Percentiles rank a stretch among this genome's conserved stretches.
Conservation (phyloP, 2,888 invertebrate species). For the Nematopogon swammerdamellus region DNA sequence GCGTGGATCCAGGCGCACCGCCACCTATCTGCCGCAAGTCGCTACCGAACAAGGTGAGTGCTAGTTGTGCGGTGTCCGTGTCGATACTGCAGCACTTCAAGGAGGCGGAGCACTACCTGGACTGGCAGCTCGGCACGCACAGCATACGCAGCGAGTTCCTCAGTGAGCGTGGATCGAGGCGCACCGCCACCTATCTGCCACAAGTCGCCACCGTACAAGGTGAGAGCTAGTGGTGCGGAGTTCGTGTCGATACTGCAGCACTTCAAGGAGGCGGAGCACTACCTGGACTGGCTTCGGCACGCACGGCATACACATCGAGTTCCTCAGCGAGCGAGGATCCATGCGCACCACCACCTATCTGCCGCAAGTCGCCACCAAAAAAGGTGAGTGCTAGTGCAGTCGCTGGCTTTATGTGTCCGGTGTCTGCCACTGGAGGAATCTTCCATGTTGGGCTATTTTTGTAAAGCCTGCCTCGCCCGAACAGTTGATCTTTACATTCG, state of each 20-base stretch:
- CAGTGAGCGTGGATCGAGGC: conserved; percentile 88
- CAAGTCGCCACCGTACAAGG: conserved; percentile 99
- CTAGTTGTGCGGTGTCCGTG: conserved; percentile 97
- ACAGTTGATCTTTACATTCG: no score
- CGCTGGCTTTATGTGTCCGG: no score
- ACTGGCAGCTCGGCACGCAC: conserved; percentile 97
- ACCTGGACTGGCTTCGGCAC: conserved; percentile 96
- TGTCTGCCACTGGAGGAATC: no score
- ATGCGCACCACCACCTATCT: conserved; percentile 97
- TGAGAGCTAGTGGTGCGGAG: conserved; percentile 82
- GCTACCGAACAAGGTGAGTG: conserved; percentile 94
- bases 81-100: conserved; percentile 96
- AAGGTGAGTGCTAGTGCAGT: conserved; percentile 88
- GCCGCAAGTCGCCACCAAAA: conserved; percentile 97
- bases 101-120: conserved; percentile 90
- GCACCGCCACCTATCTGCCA: conserved; percentile 97
- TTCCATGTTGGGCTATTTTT: no score
- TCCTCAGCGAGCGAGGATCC: conserved; percentile 87
- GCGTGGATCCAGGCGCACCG: conserved; percentile 89
- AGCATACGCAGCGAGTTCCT: conserved; percentile 98
- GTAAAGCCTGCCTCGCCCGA: no score
- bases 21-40: conserved; percentile 98
- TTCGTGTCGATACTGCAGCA: conserved; percentile 94
- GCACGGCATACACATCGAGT: conserved; percentile 98
- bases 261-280: conserved; percentile 94